Percentiles rank a stretch among this genome's conserved stretches.
phyloP scores from a whole-genome alignment of 2,888 invertebrate species.

The Invenusta paracnida region DNA sequence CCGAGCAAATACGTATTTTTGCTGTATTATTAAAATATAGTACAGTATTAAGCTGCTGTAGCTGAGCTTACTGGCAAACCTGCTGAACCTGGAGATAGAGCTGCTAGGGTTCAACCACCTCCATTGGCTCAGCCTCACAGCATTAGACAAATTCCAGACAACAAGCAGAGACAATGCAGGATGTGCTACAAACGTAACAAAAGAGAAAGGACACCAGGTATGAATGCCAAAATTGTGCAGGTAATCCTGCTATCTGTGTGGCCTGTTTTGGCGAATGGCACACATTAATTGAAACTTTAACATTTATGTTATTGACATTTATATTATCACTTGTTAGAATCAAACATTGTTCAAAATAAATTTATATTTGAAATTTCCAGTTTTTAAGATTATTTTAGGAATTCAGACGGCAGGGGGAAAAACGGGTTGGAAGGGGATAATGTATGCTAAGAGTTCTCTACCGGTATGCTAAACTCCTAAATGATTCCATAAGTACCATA shows the following conservation, averaged over 20 bases:
- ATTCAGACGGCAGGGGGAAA: not conserved
- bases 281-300: conserved; percentile 23
- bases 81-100: conserved; percentile 28
- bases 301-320: conserved; percentile 11
- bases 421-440: not conserved
- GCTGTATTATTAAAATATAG: no score
- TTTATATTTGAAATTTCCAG: not conserved
- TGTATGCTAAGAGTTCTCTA: not conserved
- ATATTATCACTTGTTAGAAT: not conserved
- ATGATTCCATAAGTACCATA: no score
- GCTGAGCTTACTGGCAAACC: conserved; percentile 28
- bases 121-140: conserved; percentile 23
- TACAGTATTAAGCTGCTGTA: no score
- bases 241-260: conserved; percentile 30
- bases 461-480: no score
- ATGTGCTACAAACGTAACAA: conserved; percentile 37
- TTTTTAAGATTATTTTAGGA: not conserved
- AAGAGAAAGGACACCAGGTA: no score
- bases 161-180: conserved; percentile 30
- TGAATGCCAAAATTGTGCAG: conserved; percentile 21
- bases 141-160: not conserved
- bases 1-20: no score
- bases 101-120: not conserved
- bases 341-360: not conserved
- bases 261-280: conserved; percentile 17